These are phyloP conservation scores for Prosapia bicincta DNA, from an alignment of 2,888 invertebrate genomes.

Conservation along the genomic window DNA sequence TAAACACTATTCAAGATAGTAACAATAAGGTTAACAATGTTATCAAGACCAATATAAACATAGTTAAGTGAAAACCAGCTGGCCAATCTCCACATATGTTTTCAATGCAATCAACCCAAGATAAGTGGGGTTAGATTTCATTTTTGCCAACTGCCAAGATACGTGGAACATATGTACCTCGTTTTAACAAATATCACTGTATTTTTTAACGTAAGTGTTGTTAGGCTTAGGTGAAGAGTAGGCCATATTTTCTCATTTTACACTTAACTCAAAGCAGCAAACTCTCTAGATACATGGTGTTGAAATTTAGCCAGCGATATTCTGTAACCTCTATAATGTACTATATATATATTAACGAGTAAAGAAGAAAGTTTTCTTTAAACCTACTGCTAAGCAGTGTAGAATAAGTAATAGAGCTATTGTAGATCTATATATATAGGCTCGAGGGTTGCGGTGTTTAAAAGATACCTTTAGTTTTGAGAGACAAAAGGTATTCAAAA, in stretches of 20 bases:
- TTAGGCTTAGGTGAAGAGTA: slow-evolving; percentile 2
- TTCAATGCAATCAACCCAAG: not conserved
- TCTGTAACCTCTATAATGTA: too few species aligned
- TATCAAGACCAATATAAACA: not conserved
- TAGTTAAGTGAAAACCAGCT: not conserved
- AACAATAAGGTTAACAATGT: not conserved
- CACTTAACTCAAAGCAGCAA: slow-evolving; percentile 13
- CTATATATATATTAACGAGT: too few species aligned
- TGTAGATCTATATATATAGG: too few species aligned
- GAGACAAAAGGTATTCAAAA: too few species aligned
- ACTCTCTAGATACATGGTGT: not conserved
- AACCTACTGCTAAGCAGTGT: too few species aligned
- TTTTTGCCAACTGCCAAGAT: slow-evolving; percentile 8
- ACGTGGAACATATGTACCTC: slow-evolving; percentile 12
- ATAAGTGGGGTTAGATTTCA: slow-evolving; percentile 13
- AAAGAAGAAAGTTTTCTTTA: too few species aligned
- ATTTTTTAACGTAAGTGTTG: slow-evolving; percentile 3
- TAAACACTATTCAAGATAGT: not conserved
- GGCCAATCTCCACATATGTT: not conserved
- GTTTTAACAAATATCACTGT: slow-evolving; percentile 1
- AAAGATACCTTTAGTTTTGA: too few species aligned
- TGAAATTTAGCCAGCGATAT: not conserved
- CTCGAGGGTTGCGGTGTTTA: too few species aligned
- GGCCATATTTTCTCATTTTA: slow-evolving; percentile 1
- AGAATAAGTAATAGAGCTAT: too few species aligned